Conservation (phyloP, 2,797 vertebrate species). For the Helostoma temminkii region DNA sequence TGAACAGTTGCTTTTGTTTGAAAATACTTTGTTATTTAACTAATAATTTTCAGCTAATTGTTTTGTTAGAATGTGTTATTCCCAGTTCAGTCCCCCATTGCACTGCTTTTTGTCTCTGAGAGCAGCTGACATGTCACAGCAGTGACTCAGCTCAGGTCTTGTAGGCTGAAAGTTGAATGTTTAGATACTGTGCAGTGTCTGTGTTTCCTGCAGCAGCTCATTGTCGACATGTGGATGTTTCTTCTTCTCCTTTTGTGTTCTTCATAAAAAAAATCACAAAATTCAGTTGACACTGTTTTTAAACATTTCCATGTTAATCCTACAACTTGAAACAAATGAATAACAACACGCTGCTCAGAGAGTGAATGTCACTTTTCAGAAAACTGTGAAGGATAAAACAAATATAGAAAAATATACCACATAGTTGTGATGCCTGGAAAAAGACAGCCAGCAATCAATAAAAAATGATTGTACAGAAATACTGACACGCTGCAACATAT, state of each 20-base stretch:
- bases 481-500: conserved; percentile 4
- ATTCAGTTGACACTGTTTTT: neutral
- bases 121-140: too few species aligned
- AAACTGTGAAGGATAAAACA: neutral
- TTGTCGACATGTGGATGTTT: neutral
- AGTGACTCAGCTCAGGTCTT: neutral
- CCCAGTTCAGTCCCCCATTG: too few species aligned
- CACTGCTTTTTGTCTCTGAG: too few species aligned
- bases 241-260: neutral
- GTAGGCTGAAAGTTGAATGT: neutral
- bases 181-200: neutral
- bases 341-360: too few species aligned
- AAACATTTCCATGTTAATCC: neutral
- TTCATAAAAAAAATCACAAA: neutral
- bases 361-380: conserved; percentile 5
- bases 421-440: conserved; percentile 1
- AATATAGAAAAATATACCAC: neutral
- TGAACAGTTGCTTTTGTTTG: too few species aligned
- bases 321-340: too few species aligned
- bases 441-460: conserved; percentile 1
- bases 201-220: neutral
- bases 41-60: too few species aligned
- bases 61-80: too few species aligned
- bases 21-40: too few species aligned
- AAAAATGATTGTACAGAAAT: neutral